A percentile compares a stretch with the other conserved stretches of the same genome.
These are phyloP conservation scores for Siphlonurus alternatus DNA, from an alignment of 2,888 invertebrate genomes.

Conservation along the genomic window DNA sequence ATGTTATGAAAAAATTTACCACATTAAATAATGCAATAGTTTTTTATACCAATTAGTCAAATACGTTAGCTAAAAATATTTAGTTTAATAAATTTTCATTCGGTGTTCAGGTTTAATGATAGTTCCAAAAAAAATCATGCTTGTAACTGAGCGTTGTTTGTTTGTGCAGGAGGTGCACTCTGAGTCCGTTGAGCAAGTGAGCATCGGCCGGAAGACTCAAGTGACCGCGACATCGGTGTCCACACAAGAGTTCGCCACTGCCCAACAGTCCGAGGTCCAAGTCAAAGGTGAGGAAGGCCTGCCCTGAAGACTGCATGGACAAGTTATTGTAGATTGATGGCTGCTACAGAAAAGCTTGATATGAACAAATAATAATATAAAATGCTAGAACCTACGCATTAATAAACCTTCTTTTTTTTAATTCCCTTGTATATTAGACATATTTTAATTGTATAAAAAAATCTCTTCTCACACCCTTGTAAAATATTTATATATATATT, in stretches of 20 bases:
- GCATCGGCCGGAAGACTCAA: neutral
- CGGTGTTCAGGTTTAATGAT: neutral
- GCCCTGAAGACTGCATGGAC: neutral
- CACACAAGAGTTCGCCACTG: conserved; percentile 24
- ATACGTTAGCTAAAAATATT: no score
- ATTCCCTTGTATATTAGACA: no score
- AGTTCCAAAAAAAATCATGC: neutral
- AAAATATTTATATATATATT: no score
- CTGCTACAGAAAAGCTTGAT: neutral
- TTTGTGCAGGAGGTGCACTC: neutral
- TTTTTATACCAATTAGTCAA: no score
- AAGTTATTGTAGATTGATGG: neutral
- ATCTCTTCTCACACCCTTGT: no score
- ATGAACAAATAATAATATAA: neutral
- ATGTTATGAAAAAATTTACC: no score
- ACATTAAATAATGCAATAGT: no score
- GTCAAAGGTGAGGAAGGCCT: conserved; percentile 23
- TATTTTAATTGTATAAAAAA: no score
- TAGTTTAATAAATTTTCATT: no score
- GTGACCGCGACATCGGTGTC: conserved; percentile 18
- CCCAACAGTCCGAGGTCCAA: conserved; percentile 30
- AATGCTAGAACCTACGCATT: neutral
- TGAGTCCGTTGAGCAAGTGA: neutral
- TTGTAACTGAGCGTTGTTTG: no score
- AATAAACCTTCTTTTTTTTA: no score